phyloP scores from a whole-genome alignment of 2,888 invertebrate species.

The Lamproptera curius region DNA sequence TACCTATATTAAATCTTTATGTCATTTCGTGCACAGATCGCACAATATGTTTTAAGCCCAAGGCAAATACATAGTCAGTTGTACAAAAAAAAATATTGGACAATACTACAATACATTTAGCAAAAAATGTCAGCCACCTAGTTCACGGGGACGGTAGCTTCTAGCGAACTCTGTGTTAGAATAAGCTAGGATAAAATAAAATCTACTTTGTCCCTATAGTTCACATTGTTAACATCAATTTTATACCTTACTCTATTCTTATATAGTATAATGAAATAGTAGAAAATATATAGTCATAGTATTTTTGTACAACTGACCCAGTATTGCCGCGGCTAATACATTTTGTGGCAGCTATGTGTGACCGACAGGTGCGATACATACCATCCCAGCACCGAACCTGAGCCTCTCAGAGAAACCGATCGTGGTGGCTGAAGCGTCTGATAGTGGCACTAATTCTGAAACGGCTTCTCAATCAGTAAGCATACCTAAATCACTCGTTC shows the following conservation, averaged over 20 bases:
- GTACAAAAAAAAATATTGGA: too few species aligned
- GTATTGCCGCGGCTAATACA: constrained; percentile 46
- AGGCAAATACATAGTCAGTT: constrained; percentile 3
- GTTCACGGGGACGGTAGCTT: too few species aligned
- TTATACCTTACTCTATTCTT: too few species aligned
- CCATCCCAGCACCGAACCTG: constrained; percentile 91
- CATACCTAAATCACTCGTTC: too few species aligned
- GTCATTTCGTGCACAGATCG: constrained; percentile 14
- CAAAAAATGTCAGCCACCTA: too few species aligned
- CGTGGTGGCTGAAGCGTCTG: constrained; percentile 56
- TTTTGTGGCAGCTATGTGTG: constrained; percentile 48
- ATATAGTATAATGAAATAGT: too few species aligned
- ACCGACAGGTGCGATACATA: constrained; percentile 86
- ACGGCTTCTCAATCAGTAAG: constrained; percentile 44
- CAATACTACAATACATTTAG: not conserved
- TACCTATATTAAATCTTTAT: not conserved
- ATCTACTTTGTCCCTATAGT: too few species aligned
- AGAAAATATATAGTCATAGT: too few species aligned
- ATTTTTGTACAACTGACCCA: constrained; percentile 28
- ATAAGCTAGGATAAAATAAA: too few species aligned
- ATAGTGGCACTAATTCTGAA: constrained; percentile 27
- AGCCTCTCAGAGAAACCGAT: constrained; percentile 82
- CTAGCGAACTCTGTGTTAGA: too few species aligned
- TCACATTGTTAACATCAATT: too few species aligned
- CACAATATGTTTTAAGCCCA: constrained; percentile 9